Evolutionary conservation across 2,797 vertebrate genomes (phyloP), one percentile per base, ranked within the genome.

Genomic region (Garrulus glandarius): DNA sequence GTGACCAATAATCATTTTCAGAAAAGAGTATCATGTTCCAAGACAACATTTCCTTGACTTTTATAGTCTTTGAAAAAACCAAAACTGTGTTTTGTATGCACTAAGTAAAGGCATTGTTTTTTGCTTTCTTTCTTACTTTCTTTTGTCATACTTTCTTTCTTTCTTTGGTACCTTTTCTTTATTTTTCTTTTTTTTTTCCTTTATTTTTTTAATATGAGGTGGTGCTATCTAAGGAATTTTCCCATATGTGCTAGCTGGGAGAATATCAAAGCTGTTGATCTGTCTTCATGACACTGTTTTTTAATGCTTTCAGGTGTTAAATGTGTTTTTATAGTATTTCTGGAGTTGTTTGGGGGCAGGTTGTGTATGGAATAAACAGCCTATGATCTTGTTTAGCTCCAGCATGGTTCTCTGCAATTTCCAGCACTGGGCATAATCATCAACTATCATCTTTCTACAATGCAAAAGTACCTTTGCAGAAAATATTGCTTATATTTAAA

Each of bases 401-500:
- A 84, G 39, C 15, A 64, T 26, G 14, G 15, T 13, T 79, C 39
- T 61, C 50, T 50, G 26, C 63, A 79, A 71, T 82, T 82, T 5
- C 36, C 61, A 75, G 34, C 10, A 29, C 46, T 36, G 20, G 30
- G 11, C 19, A 52, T 30, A 87, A 72, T 37, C 36, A 89, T 43
- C 47, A 84, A 14, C 50, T 52, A 30, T 36, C 32, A 72, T 22
- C 26, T 59, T 87, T 30, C 27, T 80, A 57, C 23, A 87, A 32
- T 18, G 29, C 23, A 80, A 59, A 87, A 77, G 15, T 52, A 70
- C 23, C 41, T 67, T 53, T 59, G 8, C 41, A 68, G 44, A 91
- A 92, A 87, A 91, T 49, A 67, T 12, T 70, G 16, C 3, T 83
- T 76, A 56, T 34, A 72, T 91, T 89, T 77, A 39, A 92, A 83